Conservation (phyloP, 2,888 invertebrate species). For the Anodontia alba region DNA sequence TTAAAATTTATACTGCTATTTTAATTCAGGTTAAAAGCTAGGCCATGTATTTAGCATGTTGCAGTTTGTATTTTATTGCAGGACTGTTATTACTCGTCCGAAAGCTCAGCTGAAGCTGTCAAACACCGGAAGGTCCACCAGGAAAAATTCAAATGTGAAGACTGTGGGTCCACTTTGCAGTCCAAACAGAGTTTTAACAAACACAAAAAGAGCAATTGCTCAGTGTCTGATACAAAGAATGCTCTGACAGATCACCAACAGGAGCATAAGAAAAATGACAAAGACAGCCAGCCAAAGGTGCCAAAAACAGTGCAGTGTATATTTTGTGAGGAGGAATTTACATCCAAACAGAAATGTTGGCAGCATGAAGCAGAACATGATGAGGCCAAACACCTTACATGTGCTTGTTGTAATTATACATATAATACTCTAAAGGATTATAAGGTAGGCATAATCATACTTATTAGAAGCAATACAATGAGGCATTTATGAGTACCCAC, state of each 20-base stretch:
- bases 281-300: neutral
- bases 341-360: neutral
- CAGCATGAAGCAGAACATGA: neutral
- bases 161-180: neutral
- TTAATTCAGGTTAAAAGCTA: no score
- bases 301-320: neutral
- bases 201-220: no score
- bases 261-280: neutral
- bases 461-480: no score
- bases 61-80: no score
- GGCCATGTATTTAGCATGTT: no score
- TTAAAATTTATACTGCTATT: no score
- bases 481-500: no score
- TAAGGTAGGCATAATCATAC: no score
- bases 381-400: neutral
- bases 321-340: neutral
- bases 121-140: constrained; percentile 8
- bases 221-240: neutral
- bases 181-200: neutral
- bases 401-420: neutral
- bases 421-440: neutral
- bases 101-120: neutral
- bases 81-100: constrained; percentile 25
- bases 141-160: neutral
- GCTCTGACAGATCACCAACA: neutral